These are phyloP conservation scores for Terebella lapidaria DNA, from an alignment of 2,888 invertebrate genomes.

Conservation along the genomic window DNA sequence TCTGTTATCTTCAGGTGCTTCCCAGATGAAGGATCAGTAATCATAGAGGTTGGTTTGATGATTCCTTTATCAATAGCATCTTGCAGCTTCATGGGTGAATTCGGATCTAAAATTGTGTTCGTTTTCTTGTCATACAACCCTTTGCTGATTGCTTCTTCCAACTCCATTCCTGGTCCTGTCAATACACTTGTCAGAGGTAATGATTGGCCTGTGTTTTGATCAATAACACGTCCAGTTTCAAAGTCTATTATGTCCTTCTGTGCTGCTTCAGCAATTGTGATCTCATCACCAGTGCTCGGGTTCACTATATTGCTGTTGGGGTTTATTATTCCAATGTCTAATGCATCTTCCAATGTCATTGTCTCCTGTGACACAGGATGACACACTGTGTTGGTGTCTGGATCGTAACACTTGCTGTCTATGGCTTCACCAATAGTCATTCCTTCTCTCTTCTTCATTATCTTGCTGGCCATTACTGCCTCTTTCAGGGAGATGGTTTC, in stretches of 20 bases:
- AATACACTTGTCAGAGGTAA: not conserved
- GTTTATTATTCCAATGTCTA: slow-evolving; percentile 25
- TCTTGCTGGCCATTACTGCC: slow-evolving; percentile 10
- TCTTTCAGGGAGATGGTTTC: slow-evolving; percentile 55
- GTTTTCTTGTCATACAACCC: slow-evolving; percentile 41
- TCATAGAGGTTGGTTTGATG: slow-evolving; percentile 37
- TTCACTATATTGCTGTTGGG: slow-evolving; percentile 23
- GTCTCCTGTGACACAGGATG: slow-evolving; percentile 17
- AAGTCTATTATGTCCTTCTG: slow-evolving; percentile 50
- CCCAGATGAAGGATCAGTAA: slow-evolving; percentile 72
- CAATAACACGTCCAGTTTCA: slow-evolving; percentile 43
- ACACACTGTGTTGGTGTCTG: slow-evolving; percentile 34
- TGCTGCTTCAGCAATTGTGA: slow-evolving; percentile 76
- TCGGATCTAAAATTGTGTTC: slow-evolving; percentile 60
- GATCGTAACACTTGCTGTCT: slow-evolving; percentile 36
- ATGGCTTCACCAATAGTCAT: slow-evolving; percentile 41
- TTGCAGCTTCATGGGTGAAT: slow-evolving; percentile 70
- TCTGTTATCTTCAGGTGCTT: slow-evolving; percentile 77
- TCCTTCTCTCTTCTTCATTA: slow-evolving; percentile 5
- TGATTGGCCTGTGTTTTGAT: slow-evolving; percentile 11
- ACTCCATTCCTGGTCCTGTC: slow-evolving; percentile 13
- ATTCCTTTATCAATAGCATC: slow-evolving; percentile 59
- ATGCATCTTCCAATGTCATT: slow-evolving; percentile 24
- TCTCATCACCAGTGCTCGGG: slow-evolving; percentile 58
- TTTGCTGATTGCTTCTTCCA: slow-evolving; percentile 55